A percentile compares a stretch with the other conserved stretches of the same genome.
Conservation (phyloP, 2,888 invertebrate genomes). For the Rotaria macrura region DNA sequence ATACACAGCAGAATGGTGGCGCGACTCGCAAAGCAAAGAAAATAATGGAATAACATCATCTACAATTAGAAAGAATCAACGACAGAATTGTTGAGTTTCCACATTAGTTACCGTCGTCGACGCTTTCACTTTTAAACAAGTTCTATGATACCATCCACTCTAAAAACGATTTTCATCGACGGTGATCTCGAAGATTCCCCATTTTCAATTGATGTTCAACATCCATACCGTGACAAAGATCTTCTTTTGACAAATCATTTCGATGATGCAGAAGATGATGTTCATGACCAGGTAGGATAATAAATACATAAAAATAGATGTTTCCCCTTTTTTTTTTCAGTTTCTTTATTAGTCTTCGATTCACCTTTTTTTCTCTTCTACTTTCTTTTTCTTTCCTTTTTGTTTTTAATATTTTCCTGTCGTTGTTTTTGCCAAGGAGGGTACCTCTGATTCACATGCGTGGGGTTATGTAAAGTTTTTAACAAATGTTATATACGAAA, state of each 20-base stretch:
- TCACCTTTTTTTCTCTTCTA: neutral
- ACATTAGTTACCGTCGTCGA: neutral
- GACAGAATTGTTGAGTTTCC: neutral
- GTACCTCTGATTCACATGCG: neutral
- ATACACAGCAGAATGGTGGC: neutral
- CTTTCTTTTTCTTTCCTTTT: neutral
- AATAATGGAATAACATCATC: neutral
- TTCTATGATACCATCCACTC: neutral
- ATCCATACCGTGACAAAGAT: neutral
- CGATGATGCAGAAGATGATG: constrained; percentile 16
- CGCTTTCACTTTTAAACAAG: neutral
- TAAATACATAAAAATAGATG: neutral
- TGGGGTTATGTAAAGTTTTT: neutral
- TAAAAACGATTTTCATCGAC: neutral
- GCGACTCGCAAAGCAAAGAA: neutral
- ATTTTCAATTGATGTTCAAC: neutral
- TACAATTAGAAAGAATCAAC: neutral
- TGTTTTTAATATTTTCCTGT: neutral
- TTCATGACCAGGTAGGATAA: neutral
- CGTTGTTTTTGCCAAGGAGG: neutral
- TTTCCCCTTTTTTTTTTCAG: neutral
- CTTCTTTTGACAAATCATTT: neutral
- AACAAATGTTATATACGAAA: neutral
- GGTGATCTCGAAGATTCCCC: neutral
- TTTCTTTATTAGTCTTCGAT: neutral